Base-by-base conservation (phyloP, 1,140 invertebrate species). In the Drosophila ogumai region DNA sequence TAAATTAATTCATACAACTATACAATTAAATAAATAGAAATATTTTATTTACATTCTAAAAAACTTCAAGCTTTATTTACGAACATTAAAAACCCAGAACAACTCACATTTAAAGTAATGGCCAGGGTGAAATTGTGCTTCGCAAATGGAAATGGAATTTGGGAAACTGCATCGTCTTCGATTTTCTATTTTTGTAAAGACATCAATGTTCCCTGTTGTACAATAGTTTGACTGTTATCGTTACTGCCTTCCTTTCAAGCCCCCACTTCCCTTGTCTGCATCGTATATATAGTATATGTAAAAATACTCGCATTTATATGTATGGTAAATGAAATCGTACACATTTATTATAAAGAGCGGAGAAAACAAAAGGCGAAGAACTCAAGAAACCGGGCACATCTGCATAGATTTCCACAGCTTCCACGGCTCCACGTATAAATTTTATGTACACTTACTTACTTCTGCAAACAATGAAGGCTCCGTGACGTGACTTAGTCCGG, bases 381-480 rank as follows among this genome's bases (percentile, higher is more conserved):
- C 67, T 80, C 44, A 84, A 80, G 84, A 58, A 77, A 79, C 60
- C 58, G 84, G 72, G 75, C 84, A 84, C 84, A 88, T 88, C 85
- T 88, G 84, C 84, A 88, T 88, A 82, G 68, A 88, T 66, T 79
- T 88, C 65, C 52, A 47, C 32, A 32, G 25, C 40, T 19, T 31
- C 25, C 38, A 31, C 36, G 7, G 12, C 55, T 54, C 72, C 80
- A 75, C 65, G 81, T 84, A 84, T 84, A 88, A 84, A 88, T 88
- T 88, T 72, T 88, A 90, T 88, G 84, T 88, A 88, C 84, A 88
- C 79, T 88, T 88, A 88, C 84, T 88, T 88, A 88, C 84, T 82
- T 84, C 81, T 78, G 84, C 84, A 88, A 88, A 88, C 84, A 88
- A 90, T 84, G 85, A 88, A 71, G 55, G 68, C 72, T 71, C 59